Evolutionary conservation across 1,140 invertebrate genomes (phyloP).

Genomic region (Nixonia krombeini): DNA sequence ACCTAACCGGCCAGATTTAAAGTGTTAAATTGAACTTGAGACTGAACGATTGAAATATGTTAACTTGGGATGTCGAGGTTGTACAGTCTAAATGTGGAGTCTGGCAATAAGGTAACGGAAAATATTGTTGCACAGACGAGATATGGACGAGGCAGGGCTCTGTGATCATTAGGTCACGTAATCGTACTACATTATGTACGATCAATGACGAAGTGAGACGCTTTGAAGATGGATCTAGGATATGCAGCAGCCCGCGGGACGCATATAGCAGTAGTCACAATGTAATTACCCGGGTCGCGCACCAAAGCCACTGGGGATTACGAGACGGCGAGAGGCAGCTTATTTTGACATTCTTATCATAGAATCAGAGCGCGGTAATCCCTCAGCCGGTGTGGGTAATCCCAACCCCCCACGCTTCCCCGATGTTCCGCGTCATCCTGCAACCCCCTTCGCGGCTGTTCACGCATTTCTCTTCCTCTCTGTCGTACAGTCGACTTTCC

Average conservation of each 20-base stretch:
- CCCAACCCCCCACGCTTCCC: constrained; percentile 19
- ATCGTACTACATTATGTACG: not conserved
- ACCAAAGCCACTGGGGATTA: constrained; percentile 52
- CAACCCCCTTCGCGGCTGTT: constrained; percentile 5
- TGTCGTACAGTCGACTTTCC: constrained; percentile 9
- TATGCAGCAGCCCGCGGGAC: constrained; percentile 8
- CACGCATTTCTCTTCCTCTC: constrained; percentile 5
- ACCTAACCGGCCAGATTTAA: no score
- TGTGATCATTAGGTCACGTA: no score
- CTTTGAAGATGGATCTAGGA: constrained; percentile 34
- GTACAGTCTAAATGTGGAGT: no score
- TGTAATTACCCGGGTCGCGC: constrained; percentile 62
- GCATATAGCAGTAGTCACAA: constrained; percentile 50
- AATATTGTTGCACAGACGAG: no score
- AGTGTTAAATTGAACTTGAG: no score
- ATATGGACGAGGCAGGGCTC: no score
- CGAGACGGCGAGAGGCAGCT: constrained; percentile 48
- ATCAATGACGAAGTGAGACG: constrained; percentile 1
- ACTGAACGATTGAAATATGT: no score
- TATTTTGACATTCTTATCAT: constrained; percentile 63
- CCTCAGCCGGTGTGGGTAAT: constrained; percentile 64
- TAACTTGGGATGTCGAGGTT: no score
- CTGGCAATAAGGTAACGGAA: no score
- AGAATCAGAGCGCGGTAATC: constrained; percentile 68
- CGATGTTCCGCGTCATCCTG: constrained; percentile 36